phyloP scores from a whole-genome alignment of 2,888 invertebrate genomes.

The Meganola albula region DNA sequence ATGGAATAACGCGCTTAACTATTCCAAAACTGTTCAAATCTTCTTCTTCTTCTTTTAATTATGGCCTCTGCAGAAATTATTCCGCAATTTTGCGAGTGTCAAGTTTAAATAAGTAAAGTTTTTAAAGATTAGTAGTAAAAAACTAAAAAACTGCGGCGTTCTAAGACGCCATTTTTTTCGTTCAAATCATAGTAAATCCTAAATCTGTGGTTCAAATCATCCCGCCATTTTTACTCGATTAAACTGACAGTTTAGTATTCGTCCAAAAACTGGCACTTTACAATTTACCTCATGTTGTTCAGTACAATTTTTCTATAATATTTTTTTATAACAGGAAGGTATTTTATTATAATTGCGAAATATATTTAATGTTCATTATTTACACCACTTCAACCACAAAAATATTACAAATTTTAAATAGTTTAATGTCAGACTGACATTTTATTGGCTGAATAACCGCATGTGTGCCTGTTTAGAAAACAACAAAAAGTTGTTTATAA shows the following conservation, averaged over 20 bases:
- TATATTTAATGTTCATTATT: no score
- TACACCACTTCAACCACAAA: background rate
- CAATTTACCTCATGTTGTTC: background rate
- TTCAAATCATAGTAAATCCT: background rate
- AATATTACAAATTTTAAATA: background rate
- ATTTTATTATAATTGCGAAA: no score
- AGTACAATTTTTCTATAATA: background rate
- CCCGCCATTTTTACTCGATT: background rate
- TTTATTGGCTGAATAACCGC: conserved; percentile 29
- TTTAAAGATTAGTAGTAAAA: no score
- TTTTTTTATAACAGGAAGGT: no score
- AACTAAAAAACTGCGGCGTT: no score
- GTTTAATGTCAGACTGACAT: conserved; percentile 5
- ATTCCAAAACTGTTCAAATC: no score
- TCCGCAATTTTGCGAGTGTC: no score
- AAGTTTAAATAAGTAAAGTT: no score
- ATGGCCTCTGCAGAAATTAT: no score
- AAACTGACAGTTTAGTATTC: background rate
- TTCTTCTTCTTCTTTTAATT: no score
- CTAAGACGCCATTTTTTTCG: no score
- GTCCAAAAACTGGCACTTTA: background rate
- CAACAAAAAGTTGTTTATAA: conserved; percentile 53
- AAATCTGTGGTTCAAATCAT: background rate
- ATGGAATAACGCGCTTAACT: no score
- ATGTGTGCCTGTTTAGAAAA: conserved; percentile 23